Base-by-base conservation (phyloP, 2,797 vertebrate species). In the Brachyalestes nurse region DNA sequence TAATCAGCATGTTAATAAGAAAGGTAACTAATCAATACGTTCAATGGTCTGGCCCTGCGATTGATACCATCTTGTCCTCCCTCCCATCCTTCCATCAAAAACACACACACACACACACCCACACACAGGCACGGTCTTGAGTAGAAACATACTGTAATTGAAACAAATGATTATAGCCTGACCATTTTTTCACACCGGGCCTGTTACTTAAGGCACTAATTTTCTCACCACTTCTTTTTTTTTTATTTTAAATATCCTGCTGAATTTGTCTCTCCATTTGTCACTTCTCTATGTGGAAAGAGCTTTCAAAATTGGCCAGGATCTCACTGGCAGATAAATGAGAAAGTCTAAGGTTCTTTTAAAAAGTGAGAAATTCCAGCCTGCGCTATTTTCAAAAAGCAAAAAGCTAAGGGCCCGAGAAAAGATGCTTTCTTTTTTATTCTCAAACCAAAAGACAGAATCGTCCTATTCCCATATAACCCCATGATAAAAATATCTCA, bases 1-100 rank as follows among this genome's bases (percentile, higher is more conserved):
- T 95, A 95, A 94, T 90, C 92, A 92, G 94, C 92, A 94, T 94
- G 90, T 93, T 94, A 93, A 93, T 93, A 90, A 94, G 90, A 92
- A 94, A 88, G 88, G 92, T 92, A 93, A 93, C 85, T 92, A 95
- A 95, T 94, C 83, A 94, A 94, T 90, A 94, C 82, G 88, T 93
- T 94, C 93, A 84, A 93, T 94, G 89, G 92, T 91, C 93, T 92
- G 89, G 90, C 87, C 89, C 88, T 89, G 76, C 83, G 91, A 94
- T 91, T 93, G 92, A 88, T 92, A 94, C 92, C 92, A 94, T 94
- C 94, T 94, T 87, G 87, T 90, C 89, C 93, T 89, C 90, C 91
- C 91, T 91, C 91, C 90, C 84, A 88, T 78, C 86, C 51, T 57
- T 89, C 88, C 88, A 88, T 89, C 73, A 79, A 42, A 81, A 65